A percentile compares a stretch with the other conserved stretches of the same genome.
These are phyloP conservation scores for Zoanthus sansibaricus DNA, from an alignment of 92 coral and sea anemone genomes.

Conservation along the genomic window DNA sequence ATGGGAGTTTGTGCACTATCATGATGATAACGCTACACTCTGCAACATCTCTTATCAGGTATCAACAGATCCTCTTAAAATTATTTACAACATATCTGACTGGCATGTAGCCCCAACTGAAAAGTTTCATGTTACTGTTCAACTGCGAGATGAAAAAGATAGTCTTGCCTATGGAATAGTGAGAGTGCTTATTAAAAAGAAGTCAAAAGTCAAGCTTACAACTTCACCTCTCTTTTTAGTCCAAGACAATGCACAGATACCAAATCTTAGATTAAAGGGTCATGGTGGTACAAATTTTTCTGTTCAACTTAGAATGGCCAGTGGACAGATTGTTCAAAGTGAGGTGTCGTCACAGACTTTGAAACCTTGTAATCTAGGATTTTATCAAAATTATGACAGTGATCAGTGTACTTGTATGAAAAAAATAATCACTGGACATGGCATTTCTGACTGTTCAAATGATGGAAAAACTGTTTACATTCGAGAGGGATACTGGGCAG, in stretches of 20 bases:
- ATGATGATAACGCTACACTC: slow-evolving; percentile 36
- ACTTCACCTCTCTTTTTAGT: slow-evolving; percentile 81
- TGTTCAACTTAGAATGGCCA: slow-evolving; percentile 67
- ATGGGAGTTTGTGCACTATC: slow-evolving; percentile 69
- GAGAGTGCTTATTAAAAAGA: slow-evolving; percentile 43
- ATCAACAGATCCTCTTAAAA: slow-evolving; percentile 83
- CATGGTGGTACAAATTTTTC: slow-evolving; percentile 44
- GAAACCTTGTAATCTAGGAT: slow-evolving; percentile 76
- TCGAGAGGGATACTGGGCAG: slow-evolving; percentile 89
- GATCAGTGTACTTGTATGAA: slow-evolving; percentile 69
- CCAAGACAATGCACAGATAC: slow-evolving; percentile 52
- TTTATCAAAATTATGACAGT: slow-evolving; percentile 41
- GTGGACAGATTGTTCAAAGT: slow-evolving; percentile 71
- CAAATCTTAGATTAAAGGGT: slow-evolving; percentile 63
- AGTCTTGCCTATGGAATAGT: slow-evolving; percentile 82
- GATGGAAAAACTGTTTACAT: slow-evolving; percentile 70
- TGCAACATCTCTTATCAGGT: slow-evolving; percentile 63
- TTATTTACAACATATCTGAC: slow-evolving; percentile 61
- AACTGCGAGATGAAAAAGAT: slow-evolving; percentile 84
- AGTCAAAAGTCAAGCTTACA: slow-evolving; percentile 54
- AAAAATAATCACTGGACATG: slow-evolving; percentile 36
- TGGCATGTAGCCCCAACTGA: slow-evolving; percentile 86
- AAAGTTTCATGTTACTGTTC: slow-evolving; percentile 68
- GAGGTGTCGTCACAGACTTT: slow-evolving; percentile 24
- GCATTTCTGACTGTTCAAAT: slow-evolving; percentile 65